Conservation (phyloP, 2,888 invertebrate genomes). For the Chrysolina oricalcia region DNA sequence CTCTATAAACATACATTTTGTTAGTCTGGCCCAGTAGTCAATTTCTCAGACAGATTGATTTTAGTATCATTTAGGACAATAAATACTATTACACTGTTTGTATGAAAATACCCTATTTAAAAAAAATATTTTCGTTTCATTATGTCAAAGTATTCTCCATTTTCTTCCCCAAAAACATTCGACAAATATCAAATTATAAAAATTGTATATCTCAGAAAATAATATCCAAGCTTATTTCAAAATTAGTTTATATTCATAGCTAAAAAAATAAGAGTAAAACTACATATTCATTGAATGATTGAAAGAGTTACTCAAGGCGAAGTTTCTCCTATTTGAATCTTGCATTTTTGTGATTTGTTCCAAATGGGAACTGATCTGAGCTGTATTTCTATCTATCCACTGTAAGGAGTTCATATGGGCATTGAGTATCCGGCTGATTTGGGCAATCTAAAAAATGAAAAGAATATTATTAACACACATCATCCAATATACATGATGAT, state of each 20-base stretch:
- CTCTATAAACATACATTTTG: no score
- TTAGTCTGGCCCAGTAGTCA: no score
- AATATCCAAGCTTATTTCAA: not conserved
- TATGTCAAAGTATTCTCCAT: no score
- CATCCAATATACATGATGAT: no score
- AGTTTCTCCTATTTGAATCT: slow-evolving; percentile 82
- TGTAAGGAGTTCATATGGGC: slow-evolving; percentile 97
- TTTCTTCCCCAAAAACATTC: no score
- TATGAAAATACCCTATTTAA: no score
- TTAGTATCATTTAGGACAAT: no score
- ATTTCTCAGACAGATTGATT: no score
- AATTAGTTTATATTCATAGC: not conserved
- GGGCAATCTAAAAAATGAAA: slow-evolving; percentile 81
- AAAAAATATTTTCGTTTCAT: no score
- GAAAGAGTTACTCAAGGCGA: slow-evolving; percentile 55
- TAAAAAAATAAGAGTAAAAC: slow-evolving; percentile 18
- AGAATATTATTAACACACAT: slow-evolving; percentile 11
- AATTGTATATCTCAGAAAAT: slow-evolving; percentile 7
- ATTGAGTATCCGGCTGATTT: slow-evolving; percentile 94
- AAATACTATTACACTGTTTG: no score
- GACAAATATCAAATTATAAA: not conserved
- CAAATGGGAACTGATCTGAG: slow-evolving; percentile 83
- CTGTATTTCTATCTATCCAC: slow-evolving; percentile 92
- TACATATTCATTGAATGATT: slow-evolving; percentile 53
- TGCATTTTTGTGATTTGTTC: slow-evolving; percentile 89